These are phyloP conservation scores for Condylura cristata DNA, from an alignment of 2,113 vertebrate species.

Conservation along the genomic window DNA sequence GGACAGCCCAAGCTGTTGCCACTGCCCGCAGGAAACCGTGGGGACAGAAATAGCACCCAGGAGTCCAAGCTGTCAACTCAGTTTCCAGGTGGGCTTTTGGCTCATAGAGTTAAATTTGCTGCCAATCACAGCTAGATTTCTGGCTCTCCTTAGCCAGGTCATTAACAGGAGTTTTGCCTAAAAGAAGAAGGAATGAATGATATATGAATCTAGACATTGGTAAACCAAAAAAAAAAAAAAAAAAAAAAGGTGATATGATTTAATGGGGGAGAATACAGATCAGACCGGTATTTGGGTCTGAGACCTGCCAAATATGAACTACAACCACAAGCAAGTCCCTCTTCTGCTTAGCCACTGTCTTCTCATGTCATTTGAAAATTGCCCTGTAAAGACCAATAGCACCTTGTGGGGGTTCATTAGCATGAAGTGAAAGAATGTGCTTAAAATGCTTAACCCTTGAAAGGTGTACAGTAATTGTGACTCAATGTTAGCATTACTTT, in stretches of 20 bases:
- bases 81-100: neutral
- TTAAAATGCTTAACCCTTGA: neutral
- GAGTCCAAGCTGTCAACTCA: neutral
- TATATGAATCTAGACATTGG: neutral
- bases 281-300: neutral
- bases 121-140: no score
- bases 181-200: neutral
- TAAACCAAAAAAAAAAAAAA: neutral
- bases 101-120: neutral
- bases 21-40: neutral
- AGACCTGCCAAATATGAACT: neutral
- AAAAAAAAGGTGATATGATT: neutral
- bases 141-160: neutral
- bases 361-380: no score
- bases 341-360: neutral
- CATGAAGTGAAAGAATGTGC: neutral
- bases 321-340: neutral
- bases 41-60: neutral
- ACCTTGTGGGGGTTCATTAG: neutral
- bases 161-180: neutral
- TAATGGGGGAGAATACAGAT: neutral
- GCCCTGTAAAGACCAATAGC: neutral
- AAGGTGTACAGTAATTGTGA: neutral
- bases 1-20: no score
- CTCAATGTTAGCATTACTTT: neutral